These are phyloP conservation scores for Rhizomys pruinosus DNA, from an alignment of 2,113 vertebrate genomes.

Conservation along the genomic window DNA sequence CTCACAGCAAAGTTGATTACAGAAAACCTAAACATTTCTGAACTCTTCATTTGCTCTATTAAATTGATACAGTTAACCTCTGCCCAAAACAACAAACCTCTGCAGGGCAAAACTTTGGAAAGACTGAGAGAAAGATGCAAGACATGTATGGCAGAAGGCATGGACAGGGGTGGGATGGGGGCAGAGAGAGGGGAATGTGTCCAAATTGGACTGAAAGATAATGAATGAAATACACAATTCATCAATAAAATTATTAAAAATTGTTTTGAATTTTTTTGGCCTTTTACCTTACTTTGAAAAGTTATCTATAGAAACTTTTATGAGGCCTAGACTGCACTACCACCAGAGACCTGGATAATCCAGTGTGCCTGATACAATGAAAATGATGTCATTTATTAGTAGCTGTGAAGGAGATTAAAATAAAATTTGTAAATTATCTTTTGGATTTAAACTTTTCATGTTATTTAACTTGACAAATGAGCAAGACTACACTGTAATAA, in stretches of 20 bases:
- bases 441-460: constrained; percentile 18
- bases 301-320: background rate
- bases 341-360: background rate
- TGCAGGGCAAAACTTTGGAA: too few species aligned
- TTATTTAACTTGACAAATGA: constrained; percentile 47
- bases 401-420: constrained; percentile 50
- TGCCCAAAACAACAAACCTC: too few species aligned
- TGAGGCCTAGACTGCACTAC: background rate
- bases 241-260: too few species aligned
- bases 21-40: constrained; percentile 19
- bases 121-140: too few species aligned
- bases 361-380: constrained; percentile 9
- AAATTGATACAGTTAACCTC: too few species aligned
- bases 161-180: too few species aligned
- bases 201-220: too few species aligned
- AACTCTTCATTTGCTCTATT: constrained; percentile 44
- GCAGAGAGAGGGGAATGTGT: too few species aligned
- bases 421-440: constrained; percentile 34
- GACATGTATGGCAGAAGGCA: too few species aligned
- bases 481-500: constrained; percentile 54
- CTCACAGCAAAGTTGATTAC: constrained; percentile 16
- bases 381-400: constrained; percentile 49
- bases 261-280: constrained; percentile 42
- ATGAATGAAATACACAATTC: too few species aligned
- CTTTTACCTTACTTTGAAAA: constrained; percentile 11